phyloP scores from a whole-genome alignment of 2,113 vertebrate species.

The Sylvia atricapilla region DNA sequence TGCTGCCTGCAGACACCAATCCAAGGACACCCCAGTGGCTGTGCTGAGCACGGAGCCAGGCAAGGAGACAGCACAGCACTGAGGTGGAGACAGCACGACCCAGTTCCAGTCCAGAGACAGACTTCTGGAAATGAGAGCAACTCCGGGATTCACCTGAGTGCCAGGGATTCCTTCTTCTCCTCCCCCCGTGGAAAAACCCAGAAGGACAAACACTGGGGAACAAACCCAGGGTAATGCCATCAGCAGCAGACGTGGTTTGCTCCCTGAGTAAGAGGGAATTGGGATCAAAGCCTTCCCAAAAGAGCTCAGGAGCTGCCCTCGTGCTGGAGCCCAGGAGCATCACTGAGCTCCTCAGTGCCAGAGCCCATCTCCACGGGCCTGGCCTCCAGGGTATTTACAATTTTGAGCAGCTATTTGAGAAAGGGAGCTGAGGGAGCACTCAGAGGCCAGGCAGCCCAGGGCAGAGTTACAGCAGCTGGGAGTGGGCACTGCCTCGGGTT shows the following conservation, averaged over 20 bases:
- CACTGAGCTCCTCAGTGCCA: not conserved
- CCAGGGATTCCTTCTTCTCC: not conserved
- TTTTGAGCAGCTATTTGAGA: not conserved
- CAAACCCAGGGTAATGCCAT: fast-evolving
- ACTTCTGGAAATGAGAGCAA: not conserved
- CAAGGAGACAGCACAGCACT: not conserved
- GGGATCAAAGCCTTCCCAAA: not conserved
- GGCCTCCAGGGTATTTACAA: not conserved
- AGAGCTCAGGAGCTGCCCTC: not conserved
- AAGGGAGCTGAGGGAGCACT: not conserved
- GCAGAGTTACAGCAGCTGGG: not conserved
- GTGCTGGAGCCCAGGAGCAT: not conserved
- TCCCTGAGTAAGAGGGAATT: not conserved
- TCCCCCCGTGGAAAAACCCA: not conserved
- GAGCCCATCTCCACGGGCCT: not conserved
- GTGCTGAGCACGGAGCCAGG: not conserved
- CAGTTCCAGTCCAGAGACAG: not conserved
- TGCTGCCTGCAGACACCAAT: not conserved
- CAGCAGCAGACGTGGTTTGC: fast-evolving
- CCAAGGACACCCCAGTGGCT: not conserved
- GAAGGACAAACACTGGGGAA: not conserved
- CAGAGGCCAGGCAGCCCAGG: not conserved
- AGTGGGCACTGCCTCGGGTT: not conserved
- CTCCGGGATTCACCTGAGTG: not conserved
- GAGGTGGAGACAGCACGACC: not conserved